Evolutionary conservation across 2,888 invertebrate genomes (phyloP), one percentile per base, ranked within the genome.

Genomic region (Dynastes hyllus): DNA sequence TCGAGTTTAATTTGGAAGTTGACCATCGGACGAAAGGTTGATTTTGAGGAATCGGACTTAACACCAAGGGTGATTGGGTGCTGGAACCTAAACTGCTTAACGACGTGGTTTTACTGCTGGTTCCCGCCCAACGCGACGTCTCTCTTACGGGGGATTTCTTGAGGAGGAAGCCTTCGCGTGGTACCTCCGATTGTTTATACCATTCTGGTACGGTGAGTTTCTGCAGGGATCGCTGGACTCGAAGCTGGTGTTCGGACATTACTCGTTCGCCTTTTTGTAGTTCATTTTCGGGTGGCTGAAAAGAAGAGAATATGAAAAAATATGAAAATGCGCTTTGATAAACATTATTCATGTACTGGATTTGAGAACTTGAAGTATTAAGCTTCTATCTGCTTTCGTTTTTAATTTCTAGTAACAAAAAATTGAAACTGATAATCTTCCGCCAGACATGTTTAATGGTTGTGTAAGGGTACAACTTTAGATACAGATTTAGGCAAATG

Each of bases 201-300:
- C 98, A 98, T 89, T 98, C 97, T 81, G 98, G 98, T 82, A 98
- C 95, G 90, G 97, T 96, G 85, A 98, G 93, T 87, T 96, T 96
- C 90, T 97, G 97, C 86, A 98, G 90, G 76, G 98, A 98, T 85
- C 97, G 94, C 89, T 97, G 96, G 81, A 98, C 96, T 84, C 98
- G 93, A 83, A 98, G 91, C 90, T 98, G 97, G 91, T 97, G 97
- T 91, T 97, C 97, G 81, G 97, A 98, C 87, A 97, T 94, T 87
- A 94, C 94, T 81, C 95, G 92, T 87, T 95, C 95, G 88, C 94
- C 93, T 91, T 96, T 96, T 91, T 96, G 96, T 88, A 97, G 92
- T 90, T 97, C 96, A 93, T 97, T 97, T 91, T 97, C 97, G 84
- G 97, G 97, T 86, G 97, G 96, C 96, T 97, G 92, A 0, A 91